Evolutionary conservation across 1,140 invertebrate species (phyloP), one percentile per base, ranked within the genome.

Genomic region (Drosophila punjabiensis): DNA sequence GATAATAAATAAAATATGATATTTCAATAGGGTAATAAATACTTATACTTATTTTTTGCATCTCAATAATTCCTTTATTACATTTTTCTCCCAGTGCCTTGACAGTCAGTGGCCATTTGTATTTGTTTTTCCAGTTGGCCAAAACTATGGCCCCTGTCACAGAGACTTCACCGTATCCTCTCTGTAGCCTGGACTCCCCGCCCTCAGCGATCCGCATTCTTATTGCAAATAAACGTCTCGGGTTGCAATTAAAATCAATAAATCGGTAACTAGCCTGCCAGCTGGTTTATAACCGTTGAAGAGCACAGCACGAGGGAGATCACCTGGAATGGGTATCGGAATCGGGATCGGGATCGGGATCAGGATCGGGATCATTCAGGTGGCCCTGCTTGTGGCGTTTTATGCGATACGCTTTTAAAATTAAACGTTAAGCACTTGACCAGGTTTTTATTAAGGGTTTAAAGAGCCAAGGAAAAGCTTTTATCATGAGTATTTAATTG

Each of bases 161-260:
- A 66, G 45, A 59, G 24, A 30, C 66, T 52, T 53, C 53, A 32
- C 43, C 28, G 30, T 28, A 41, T 60, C 30, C 59, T n/a, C 59
- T n/a, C 45, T 75, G n/a, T 16, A 28, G 63, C 16, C 14, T 61
- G 61, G 62, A 61, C 79, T 78, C 76, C 69, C 68, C 41, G 79
- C 78, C 78, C 84, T 84, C 81, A 73, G 73, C 69, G 55, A 28
- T n/a, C 35, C 55, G 70, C 85, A 89, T 88, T 89, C 85, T 86
- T 90, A 82, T 74, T 75, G 86, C 82, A 77, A 86, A 89, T 89
- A 89, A 89, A 90, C 76, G 86, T 89, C 87, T 89, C 86, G 73
- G 71, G 58, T 89, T 89, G 86, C 86, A 89, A 89, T 89, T 89
- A 89, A 89, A 89, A 90, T 89, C 86, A 89, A 89, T 89, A 89